phyloP scores from a whole-genome alignment of 1,140 invertebrate genomes.

The Hesperophylax magnus region DNA sequence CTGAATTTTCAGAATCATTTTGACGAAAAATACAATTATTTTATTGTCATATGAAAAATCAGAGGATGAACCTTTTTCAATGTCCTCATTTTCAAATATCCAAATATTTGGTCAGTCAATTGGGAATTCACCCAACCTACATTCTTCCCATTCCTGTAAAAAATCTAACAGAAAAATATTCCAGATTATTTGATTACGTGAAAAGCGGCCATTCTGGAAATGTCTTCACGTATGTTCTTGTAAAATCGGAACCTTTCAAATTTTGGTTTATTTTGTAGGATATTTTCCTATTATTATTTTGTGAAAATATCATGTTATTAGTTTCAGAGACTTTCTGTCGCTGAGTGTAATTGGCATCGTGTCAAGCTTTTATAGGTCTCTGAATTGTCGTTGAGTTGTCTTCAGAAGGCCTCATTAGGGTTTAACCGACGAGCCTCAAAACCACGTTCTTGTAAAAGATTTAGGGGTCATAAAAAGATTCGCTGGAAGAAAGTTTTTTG shows the following conservation, averaged over 20 bases:
- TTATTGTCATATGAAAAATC: not conserved
- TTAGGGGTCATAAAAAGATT: constrained; percentile 1
- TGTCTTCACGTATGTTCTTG: not conserved
- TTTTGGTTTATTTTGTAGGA: constrained; percentile 11
- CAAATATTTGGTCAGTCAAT: constrained; percentile 19
- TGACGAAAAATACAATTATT: not conserved
- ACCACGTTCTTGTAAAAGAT: constrained; percentile 9
- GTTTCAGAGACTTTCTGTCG: constrained; percentile 17
- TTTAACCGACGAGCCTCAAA: not conserved
- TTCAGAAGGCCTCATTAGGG: not conserved
- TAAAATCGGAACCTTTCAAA: constrained; percentile 1
- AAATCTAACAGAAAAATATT: constrained; percentile 14
- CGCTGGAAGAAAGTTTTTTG: not conserved
- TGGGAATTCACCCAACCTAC: constrained; percentile 4
- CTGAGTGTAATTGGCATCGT: constrained; percentile 18
- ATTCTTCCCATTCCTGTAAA: not conserved
- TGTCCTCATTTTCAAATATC: not conserved
- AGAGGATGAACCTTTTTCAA: not conserved
- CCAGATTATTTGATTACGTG: constrained; percentile 22
- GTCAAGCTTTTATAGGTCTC: constrained; percentile 9
- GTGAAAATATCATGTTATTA: not conserved
- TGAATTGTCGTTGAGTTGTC: constrained; percentile 1
- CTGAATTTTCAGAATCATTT: too few relatives aligned
- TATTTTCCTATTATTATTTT: constrained; percentile 9
- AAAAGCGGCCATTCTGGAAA: constrained; percentile 13